Evolutionary conservation across 53 echinoderm and acorn worm species (phyloP).

Genomic region (Crossaster papposus): DNA sequence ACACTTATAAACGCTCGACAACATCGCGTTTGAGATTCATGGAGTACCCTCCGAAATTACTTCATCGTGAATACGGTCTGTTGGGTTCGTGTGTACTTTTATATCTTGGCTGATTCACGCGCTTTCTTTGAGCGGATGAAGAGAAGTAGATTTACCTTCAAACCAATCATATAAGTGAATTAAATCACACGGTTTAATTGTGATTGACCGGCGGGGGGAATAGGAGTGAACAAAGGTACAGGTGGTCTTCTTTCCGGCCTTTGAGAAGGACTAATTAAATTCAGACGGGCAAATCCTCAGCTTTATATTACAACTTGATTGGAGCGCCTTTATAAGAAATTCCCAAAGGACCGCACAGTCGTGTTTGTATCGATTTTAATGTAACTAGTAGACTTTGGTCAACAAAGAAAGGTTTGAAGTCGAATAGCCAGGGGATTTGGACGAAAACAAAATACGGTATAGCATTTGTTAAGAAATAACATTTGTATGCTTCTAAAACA

Average conservation of each 20-base stretch:
- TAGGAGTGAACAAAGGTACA: not conserved
- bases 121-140: not conserved
- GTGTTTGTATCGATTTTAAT: not conserved
- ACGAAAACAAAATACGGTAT: not conserved
- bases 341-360: not conserved
- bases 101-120: not conserved
- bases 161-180: conserved; percentile 41
- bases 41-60: no score
- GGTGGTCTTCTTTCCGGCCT: conserved; percentile 26
- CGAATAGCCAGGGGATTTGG: not conserved
- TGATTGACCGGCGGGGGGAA: conserved; percentile 33
- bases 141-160: conserved; percentile 28
- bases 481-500: no score
- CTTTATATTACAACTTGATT: conserved; percentile 3
- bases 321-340: not conserved
- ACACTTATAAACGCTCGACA: no score
- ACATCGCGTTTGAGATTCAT: no score
- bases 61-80: no score
- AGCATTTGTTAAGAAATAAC: not conserved
- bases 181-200: conserved; percentile 53
- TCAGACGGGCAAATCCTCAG: not conserved
- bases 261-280: conserved; percentile 41
- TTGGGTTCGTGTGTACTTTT: conserved; percentile 26
- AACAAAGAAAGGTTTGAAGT: no score
- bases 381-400: no score